These are phyloP conservation scores for Ptiloglossa arizonensis DNA, from an alignment of 1,140 invertebrate species.

Conservation along the genomic window DNA sequence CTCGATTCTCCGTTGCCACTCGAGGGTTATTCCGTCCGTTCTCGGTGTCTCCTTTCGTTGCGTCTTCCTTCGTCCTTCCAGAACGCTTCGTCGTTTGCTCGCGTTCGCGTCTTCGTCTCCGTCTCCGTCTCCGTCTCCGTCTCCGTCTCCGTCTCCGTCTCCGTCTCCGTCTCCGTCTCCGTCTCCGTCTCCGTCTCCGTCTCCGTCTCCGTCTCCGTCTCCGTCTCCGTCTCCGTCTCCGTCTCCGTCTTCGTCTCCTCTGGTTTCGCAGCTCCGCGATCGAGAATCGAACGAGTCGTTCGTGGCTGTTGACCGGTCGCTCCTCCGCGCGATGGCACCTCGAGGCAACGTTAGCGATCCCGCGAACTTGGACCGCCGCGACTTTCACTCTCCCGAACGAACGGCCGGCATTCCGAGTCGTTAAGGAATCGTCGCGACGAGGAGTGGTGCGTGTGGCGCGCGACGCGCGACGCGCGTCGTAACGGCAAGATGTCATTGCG, in stretches of 20 bases:
- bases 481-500: constrained; percentile 57
- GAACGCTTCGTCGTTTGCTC: not conserved
- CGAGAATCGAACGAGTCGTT: constrained; percentile 13
- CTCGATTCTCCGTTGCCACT: constrained; percentile 18
- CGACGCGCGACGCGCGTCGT: constrained; percentile 5
- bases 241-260: no score
- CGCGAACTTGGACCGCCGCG: constrained; percentile 45
- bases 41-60: not conserved
- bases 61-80: not conserved
- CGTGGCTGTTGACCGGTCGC: not conserved
- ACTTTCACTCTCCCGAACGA: constrained; percentile 66
- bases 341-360: constrained; percentile 17
- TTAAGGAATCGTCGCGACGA: constrained; percentile 49
- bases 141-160: not conserved
- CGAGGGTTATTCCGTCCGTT: constrained; percentile 19
- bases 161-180: not conserved
- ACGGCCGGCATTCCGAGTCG: constrained; percentile 58
- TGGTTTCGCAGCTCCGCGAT: no score
- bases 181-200: not conserved
- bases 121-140: not conserved
- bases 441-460: constrained; percentile 8
- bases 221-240: not conserved
- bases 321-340: not conserved
- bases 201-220: not conserved
- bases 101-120: not conserved